Evolutionary conservation across 2,888 invertebrate species (phyloP).

Genomic region (Carabus problematicus): DNA sequence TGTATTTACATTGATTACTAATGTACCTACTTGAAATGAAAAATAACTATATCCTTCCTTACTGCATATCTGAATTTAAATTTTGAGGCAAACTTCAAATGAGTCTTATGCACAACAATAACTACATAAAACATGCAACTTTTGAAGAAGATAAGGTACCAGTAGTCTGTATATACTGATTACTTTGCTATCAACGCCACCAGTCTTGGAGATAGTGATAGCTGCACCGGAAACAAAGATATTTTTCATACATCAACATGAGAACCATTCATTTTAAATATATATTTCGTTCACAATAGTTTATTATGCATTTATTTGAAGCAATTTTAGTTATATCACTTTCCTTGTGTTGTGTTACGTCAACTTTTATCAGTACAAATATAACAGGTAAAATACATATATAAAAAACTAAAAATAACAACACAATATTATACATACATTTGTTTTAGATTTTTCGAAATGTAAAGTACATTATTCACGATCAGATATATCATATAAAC

Average conservation of each 20-base stretch:
- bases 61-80: too few species aligned
- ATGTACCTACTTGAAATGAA: too few species aligned
- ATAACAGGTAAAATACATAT: conserved; percentile 8
- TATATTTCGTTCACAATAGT: conserved; percentile 1
- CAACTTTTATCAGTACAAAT: not conserved
- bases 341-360: not conserved
- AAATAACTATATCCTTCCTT: too few species aligned
- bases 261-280: too few species aligned
- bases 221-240: not conserved
- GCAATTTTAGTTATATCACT: conserved; percentile 9
- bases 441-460: conserved; percentile 53
- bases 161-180: not conserved
- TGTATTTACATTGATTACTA: too few species aligned
- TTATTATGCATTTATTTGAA: conserved; percentile 6
- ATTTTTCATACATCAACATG: not conserved
- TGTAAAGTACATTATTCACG: conserved; percentile 66
- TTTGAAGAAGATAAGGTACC: too few species aligned
- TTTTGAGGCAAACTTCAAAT: too few species aligned
- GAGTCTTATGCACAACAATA: too few species aligned
- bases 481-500: conserved; percentile 66
- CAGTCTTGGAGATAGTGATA: conserved; percentile 1
- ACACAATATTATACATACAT: conserved; percentile 13
- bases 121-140: too few species aligned
- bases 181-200: not conserved
- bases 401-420: not conserved